Percentiles rank a stretch among this genome's conserved stretches.
phyloP scores from a whole-genome alignment of 2,888 invertebrate genomes.

The Drosophila prostipennis region DNA sequence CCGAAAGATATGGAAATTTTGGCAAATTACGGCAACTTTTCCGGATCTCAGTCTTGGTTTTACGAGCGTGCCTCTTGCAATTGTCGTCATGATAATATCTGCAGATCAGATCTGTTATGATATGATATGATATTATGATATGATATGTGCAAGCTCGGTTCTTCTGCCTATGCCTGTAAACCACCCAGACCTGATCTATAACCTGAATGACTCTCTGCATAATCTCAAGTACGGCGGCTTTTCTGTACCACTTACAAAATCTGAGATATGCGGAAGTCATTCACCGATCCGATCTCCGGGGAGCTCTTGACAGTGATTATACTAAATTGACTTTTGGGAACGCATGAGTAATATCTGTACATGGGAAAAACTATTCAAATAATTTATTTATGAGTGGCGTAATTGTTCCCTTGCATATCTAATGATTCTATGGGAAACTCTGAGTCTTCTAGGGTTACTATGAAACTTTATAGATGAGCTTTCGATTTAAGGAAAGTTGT shows the following conservation, averaged over 20 bases:
- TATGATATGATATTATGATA: constrained; percentile 11
- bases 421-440: constrained; percentile 18
- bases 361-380: constrained; percentile 12
- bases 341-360: constrained; percentile 9
- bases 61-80: constrained; percentile 31
- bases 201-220: constrained; percentile 45
- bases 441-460: background rate
- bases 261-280: constrained; percentile 45
- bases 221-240: constrained; percentile 66
- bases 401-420: constrained; percentile 6
- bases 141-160: constrained; percentile 3
- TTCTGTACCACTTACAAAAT: constrained; percentile 14
- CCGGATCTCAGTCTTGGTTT: constrained; percentile 35
- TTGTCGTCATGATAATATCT: constrained; percentile 49
- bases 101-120: constrained; percentile 9
- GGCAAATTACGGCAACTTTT: constrained; percentile 54
- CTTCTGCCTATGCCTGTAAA: background rate
- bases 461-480: background rate
- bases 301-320: constrained; percentile 34
- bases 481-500: background rate
- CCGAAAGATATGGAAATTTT: constrained; percentile 48
- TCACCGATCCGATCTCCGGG: constrained; percentile 24
- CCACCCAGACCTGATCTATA: constrained; percentile 14
- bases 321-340: constrained; percentile 40
- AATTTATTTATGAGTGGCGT: constrained; percentile 11